Evolutionary conservation across 2,888 invertebrate genomes (phyloP), one percentile per base, ranked within the genome.

Genomic region (Coecobrya sp.): DNA sequence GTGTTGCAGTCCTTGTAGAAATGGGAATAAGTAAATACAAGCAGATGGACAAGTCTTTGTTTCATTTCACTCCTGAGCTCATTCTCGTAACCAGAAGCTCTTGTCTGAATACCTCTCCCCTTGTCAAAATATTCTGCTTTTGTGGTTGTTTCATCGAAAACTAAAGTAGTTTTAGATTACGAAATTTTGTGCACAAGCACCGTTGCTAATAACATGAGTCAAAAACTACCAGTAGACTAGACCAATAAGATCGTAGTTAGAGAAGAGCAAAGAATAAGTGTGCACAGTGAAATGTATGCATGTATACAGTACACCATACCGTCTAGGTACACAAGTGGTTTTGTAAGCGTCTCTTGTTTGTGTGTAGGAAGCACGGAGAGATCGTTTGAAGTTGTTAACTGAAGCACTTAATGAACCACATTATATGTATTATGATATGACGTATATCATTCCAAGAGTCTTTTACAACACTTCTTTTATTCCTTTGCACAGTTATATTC

Each of bases 361-460:
- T 45, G 62, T 85, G 42, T 85, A 68, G 91, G 45, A 91, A 65
- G 70, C 36, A 82, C 82, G 30, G 42, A 36, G n/a, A 36, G 65
- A 55, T 90, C 84, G 81, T 91, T 91, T 91, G 91, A 87, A 91
- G 91, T 91, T 91, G 91, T 49, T 81, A 55, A 82, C 59, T 82
- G 73, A 86, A 87, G 82, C 91, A 91, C 86, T 91, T 87, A 91
- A 91, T 91, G 70, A 91, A 84, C 91, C 91, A 87, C 87, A 91
- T 59, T 86, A 84, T 73, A 87, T 76, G 84, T 65, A 55, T 76
- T 68, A 65, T 25, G 84, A 65, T 36, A 79, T 82, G 84, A 65
- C 42, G 65, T 45, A 22, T 59, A 59, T 70, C 25, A 84, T 84
- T 84, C 42, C 22, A 59, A 49, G 30, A 55, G 81, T 19, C 10